A percentile compares a stretch with the other conserved stretches of the same genome.
phyloP scores from a whole-genome alignment of 2,888 invertebrate species.

The Amiota mariae region DNA sequence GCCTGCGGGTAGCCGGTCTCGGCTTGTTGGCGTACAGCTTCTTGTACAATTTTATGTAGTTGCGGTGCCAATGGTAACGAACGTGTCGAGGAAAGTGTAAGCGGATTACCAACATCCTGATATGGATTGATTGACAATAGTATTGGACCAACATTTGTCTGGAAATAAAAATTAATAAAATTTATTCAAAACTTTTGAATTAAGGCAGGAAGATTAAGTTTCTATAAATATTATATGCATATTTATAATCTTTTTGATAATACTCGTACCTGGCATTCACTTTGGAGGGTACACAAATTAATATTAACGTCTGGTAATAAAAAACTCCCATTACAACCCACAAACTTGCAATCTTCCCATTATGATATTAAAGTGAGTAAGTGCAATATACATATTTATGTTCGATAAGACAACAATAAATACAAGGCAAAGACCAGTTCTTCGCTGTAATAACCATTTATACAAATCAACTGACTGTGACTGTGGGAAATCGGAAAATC shows the following conservation, averaged over 20 bases:
- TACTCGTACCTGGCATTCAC: background rate
- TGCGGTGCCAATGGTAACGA: constrained; percentile 84
- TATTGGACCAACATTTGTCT: constrained; percentile 96
- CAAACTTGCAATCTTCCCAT: background rate
- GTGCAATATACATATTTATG: constrained; percentile 11
- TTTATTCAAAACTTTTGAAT: background rate
- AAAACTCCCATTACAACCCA: constrained; percentile 1
- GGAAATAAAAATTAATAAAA: constrained; percentile 64
- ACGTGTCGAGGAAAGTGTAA: constrained; percentile 88
- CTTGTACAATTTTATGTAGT: constrained; percentile 89
- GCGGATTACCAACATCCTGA: constrained; percentile 88
- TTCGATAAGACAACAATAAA: background rate
- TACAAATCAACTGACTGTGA: background rate
- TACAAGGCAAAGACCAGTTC: no score
- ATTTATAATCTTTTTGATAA: no score
- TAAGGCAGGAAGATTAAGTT: background rate
- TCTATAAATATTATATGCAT: background rate
- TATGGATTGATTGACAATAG: constrained; percentile 92
- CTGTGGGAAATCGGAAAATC: background rate
- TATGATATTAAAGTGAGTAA: constrained; percentile 5
- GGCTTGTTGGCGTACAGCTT: constrained; percentile 93
- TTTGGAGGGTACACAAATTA: background rate
- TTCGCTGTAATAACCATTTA: no score
- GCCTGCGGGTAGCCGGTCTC: constrained; percentile 97
- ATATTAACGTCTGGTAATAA: background rate